Evolutionary conservation across 2,888 invertebrate species (phyloP), one percentile per base, ranked within the genome.

Genomic region (Lamellibrachia columna): DNA sequence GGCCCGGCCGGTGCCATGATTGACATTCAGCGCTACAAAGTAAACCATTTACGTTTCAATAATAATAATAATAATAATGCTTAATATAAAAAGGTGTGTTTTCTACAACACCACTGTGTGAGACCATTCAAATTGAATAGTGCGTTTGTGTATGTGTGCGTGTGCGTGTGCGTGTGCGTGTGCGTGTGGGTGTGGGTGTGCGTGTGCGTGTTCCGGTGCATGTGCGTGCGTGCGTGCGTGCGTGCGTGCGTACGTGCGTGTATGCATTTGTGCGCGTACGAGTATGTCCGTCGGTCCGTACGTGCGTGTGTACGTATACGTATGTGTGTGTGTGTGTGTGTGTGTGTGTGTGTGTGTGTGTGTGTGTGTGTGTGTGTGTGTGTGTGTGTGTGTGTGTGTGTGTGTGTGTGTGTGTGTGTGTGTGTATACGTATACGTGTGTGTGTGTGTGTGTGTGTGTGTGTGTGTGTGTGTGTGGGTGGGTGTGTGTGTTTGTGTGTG

Each of bases 1-100:
- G 75, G 75, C 75, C 75, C 75, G 75, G n/a, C 75, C 75, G 75
- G 75, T 75, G 75, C 75, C 75, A 3, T 75, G 75, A 75, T n/a
- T 75, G 75, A n/a, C 75, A 75, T 11, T 75, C 6, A n/a, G 75
- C 75, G 15, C 75, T 75, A 8, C 22, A 15, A 11, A 15, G 75
- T n/a, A 75, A 6, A 75, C 22, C 15, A 22, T 60, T 11, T 4
- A 22, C 15, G n/a, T 22, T 22, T 15, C 22, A 22, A 4, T 75
- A 75, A 60, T 60, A 15, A 4, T 15, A 22, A 11, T 58, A 15
- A 58, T 8, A 58, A 58, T 11, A 58, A 58, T 2, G 15, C 2
- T 15, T 15, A 58, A 58, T 15, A 11, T 11, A 8, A 15, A 8
- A 8, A 7, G 8, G 58, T 58, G 58, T 58, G 58, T 58, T 75